These are phyloP conservation scores for Sterrhoptilus dennistouni DNA, from an alignment of 2,113 vertebrate species.

Conservation along the genomic window DNA sequence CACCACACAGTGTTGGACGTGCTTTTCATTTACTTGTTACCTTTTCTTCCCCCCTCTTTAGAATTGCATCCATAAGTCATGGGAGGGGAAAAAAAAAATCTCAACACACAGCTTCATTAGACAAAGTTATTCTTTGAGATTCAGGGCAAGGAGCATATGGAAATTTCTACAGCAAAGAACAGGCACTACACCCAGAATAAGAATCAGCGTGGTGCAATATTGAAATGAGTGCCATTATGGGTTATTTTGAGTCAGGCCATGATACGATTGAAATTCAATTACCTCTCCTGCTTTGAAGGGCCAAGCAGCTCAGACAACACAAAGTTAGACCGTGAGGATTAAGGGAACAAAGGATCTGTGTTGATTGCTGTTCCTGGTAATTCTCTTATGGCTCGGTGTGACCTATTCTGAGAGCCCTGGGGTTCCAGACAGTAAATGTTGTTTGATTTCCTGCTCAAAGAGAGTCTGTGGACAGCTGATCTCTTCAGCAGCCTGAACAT, in stretches of 20 bases:
- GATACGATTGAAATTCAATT: slow-evolving; percentile 46
- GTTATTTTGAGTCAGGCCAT: slow-evolving; percentile 12
- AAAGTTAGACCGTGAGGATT: background rate
- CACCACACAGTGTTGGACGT: background rate
- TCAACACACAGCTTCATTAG: slow-evolving; percentile 56
- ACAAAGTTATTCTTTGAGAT: slow-evolving; percentile 53
- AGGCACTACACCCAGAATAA: slow-evolving; percentile 14
- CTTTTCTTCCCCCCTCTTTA: rapidly evolving
- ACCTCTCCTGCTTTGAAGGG: background rate
- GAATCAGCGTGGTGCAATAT: background rate
- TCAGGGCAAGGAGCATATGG: slow-evolving; percentile 57
- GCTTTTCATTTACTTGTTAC: background rate
- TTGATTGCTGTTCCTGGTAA: background rate
- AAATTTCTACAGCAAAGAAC: slow-evolving; percentile 44
- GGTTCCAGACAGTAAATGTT: background rate
- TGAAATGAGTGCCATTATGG: slow-evolving; percentile 27
- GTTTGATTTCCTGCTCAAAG: background rate
- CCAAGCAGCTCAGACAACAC: background rate
- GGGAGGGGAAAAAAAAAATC: background rate
- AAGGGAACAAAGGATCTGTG: slow-evolving; percentile 1
- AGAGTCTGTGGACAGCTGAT: background rate
- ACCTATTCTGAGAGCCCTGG: background rate
- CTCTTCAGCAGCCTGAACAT: background rate
- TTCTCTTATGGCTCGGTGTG: background rate
- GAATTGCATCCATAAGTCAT: background rate